A percentile compares a stretch with the other conserved stretches of the same genome.
Conservation (phyloP, 2,797 vertebrate species). For the Moxostoma hubbsi region DNA sequence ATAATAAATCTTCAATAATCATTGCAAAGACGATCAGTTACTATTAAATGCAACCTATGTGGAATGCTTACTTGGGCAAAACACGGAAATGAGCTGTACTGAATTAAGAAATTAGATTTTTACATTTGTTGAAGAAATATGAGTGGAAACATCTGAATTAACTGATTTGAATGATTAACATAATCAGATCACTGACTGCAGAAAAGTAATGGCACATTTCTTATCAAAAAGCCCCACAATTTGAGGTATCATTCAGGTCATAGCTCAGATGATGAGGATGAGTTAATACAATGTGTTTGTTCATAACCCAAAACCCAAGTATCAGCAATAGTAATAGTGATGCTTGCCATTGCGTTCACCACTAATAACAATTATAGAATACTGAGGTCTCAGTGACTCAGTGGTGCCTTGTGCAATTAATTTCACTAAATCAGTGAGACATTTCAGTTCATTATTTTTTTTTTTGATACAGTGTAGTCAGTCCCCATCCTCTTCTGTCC, state of each 20-base stretch:
- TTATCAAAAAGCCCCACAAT: neutral
- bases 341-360: neutral
- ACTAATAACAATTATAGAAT: neutral
- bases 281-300: neutral
- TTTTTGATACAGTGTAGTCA: neutral
- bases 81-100: neutral
- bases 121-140: neutral
- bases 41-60: slow-evolving; percentile 3
- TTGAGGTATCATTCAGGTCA: neutral
- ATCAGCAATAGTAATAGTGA: neutral
- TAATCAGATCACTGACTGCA: neutral
- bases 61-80: neutral
- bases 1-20: too few species aligned
- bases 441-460: slow-evolving; percentile 1
- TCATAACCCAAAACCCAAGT: neutral
- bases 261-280: neutral
- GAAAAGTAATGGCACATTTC: neutral
- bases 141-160: neutral
- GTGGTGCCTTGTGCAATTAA: neutral
- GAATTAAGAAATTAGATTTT: neutral
- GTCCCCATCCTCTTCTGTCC: neutral
- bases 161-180: too few species aligned
- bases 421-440: slow-evolving; percentile 25
- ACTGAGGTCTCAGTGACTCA: neutral
- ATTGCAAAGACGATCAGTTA: slow-evolving; percentile 1